Conservation (phyloP, 2,888 invertebrate species). For the Stenolophus ochropezus region DNA sequence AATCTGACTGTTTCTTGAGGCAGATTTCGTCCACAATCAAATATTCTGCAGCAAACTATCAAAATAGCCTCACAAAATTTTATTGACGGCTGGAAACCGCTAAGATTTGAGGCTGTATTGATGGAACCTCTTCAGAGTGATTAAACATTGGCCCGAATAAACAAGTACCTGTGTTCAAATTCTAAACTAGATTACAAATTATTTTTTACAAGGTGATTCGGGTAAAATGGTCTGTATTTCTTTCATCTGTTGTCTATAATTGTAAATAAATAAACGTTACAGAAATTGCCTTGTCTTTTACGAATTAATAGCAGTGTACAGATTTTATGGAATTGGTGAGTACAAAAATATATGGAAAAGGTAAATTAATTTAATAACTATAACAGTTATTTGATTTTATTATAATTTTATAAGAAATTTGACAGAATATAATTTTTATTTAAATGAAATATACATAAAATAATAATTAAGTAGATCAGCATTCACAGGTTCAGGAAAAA, state of each 20-base stretch:
- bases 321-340: no score
- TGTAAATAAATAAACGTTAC: slow-evolving; percentile 39
- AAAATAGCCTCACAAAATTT: background rate
- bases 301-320: background rate
- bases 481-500: no score
- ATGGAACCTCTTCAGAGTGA: background rate
- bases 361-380: no score
- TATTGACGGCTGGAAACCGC: background rate
- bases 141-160: slow-evolving; percentile 9
- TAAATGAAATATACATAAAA: no score
- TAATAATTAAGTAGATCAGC: no score
- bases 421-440: no score
- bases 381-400: no score
- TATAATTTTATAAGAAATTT: no score
- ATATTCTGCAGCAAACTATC: background rate
- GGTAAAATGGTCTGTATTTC: slow-evolving; percentile 25
- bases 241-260: slow-evolving; percentile 43
- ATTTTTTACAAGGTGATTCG: slow-evolving; percentile 16
- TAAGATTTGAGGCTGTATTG: background rate
- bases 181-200: slow-evolving; percentile 33
- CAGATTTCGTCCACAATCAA: background rate
- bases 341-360: no score
- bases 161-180: slow-evolving; percentile 34
- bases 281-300: background rate
- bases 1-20: background rate